phyloP scores from a whole-genome alignment of 2,797 vertebrate genomes.

The Ceryle rudis region DNA sequence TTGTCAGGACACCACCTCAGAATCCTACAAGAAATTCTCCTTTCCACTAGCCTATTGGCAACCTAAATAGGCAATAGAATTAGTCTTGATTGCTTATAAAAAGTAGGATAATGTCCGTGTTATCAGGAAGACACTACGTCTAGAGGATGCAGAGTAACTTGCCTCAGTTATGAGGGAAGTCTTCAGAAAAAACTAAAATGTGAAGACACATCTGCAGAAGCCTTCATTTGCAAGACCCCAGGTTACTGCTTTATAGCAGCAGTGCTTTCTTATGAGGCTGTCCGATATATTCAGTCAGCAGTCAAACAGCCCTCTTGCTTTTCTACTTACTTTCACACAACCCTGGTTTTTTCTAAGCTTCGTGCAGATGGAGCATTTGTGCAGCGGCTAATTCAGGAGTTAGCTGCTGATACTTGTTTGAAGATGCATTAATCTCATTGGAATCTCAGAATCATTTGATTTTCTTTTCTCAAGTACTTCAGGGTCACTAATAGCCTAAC shows the following conservation, averaged over 20 bases:
- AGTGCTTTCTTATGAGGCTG: background rate
- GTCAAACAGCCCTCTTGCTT: background rate
- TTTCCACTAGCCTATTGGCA: background rate
- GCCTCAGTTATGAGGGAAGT: background rate
- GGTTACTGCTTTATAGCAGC: background rate
- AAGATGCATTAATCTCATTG: background rate
- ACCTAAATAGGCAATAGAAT: background rate
- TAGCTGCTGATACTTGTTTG: background rate
- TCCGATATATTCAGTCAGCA: background rate
- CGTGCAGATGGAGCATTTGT: background rate
- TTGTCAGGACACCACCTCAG: background rate
- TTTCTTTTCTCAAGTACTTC: slow-evolving; percentile 28
- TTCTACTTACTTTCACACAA: background rate
- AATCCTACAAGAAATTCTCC: background rate
- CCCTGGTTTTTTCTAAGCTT: background rate
- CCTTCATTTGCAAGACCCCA: background rate
- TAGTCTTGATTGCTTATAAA: background rate
- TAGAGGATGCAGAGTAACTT: background rate
- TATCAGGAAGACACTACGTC: background rate
- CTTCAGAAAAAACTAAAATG: background rate
- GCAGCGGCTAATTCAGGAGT: background rate
- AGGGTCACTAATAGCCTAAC: slow-evolving; percentile 19
- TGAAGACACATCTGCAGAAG: background rate
- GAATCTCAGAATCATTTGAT: slow-evolving; percentile 23
- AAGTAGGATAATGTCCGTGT: background rate